A percentile compares a stretch with the other conserved stretches of the same genome.
These are phyloP conservation scores for Augochlora pura DNA, from an alignment of 1,140 invertebrate species.

Conservation along the genomic window DNA sequence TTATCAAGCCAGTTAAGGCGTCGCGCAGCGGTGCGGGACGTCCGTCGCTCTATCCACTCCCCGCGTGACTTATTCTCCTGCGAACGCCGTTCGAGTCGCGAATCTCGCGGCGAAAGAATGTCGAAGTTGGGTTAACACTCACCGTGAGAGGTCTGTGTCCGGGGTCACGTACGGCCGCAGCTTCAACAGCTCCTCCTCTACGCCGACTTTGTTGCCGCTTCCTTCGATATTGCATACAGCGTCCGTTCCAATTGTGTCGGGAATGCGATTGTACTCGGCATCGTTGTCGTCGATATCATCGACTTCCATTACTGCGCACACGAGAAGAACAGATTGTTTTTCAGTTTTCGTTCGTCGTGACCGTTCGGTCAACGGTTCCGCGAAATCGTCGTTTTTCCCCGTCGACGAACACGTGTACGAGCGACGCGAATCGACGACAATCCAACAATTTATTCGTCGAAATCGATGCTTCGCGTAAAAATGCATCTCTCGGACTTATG, in stretches of 20 bases:
- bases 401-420: too few relatives aligned
- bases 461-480: too few relatives aligned
- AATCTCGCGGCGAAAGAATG: constrained; percentile 1
- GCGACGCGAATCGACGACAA: too few relatives aligned
- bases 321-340: constrained; percentile 18
- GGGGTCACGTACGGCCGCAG: constrained; percentile 64
- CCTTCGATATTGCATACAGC: constrained; percentile 26
- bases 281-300: constrained; percentile 62
- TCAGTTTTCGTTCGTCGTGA: not conserved
- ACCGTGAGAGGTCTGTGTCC: constrained; percentile 68
- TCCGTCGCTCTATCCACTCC: too few relatives aligned
- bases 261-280: constrained; percentile 25
- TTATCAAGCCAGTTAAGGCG: too few relatives aligned
- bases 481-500: too few relatives aligned
- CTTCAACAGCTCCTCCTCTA: constrained; percentile 63
- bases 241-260: constrained; percentile 38
- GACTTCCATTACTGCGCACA: constrained; percentile 68
- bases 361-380: too few relatives aligned
- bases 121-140: constrained; percentile 53
- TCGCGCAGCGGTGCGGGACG: too few relatives aligned
- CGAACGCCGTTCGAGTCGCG: not conserved
- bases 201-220: constrained; percentile 59
- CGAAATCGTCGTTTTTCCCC: not conserved
- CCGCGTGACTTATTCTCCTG: too few relatives aligned
- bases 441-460: too few relatives aligned